phyloP scores from a whole-genome alignment of 1,140 invertebrate genomes.

The Heliconius hermathena region DNA sequence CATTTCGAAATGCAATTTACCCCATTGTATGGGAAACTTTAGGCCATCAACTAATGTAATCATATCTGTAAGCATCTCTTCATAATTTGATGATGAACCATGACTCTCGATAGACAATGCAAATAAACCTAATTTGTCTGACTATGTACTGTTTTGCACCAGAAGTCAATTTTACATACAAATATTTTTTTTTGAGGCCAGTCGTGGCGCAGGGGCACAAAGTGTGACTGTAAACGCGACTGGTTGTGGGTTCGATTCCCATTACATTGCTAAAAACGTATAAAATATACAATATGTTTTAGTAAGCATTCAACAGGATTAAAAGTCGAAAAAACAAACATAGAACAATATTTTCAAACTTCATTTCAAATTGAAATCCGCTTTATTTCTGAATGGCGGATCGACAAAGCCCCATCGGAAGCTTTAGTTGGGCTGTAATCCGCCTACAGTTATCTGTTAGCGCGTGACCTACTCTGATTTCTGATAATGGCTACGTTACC shows the following conservation, averaged over 20 bases:
- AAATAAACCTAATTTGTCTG: background rate
- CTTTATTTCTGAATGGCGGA: conserved; percentile 17
- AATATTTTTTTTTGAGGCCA: background rate
- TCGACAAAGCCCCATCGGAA: conserved; percentile 24
- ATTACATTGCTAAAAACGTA: no score
- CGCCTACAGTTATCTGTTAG: conserved; percentile 22
- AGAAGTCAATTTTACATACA: background rate
- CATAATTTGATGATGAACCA: background rate
- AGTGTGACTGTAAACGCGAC: no score
- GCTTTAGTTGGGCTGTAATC: conserved; percentile 22
- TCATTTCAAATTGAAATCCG: conserved; percentile 15
- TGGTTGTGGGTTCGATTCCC: no score
- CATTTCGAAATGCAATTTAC: no score
- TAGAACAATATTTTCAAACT: background rate
- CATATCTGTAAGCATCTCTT: background rate
- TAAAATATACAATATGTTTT: background rate
- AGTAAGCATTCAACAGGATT: background rate
- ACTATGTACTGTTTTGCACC: background rate
- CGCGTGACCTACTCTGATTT: conserved; percentile 20
- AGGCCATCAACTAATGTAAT: background rate
- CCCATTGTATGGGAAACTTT: background rate
- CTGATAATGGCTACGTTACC: conserved; percentile 8
- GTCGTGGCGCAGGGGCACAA: no score
- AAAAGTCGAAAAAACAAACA: background rate
- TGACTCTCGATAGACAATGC: background rate